A percentile compares a stretch with the other conserved stretches of the same genome.
These are phyloP conservation scores for Phocides pigmalion DNA, from an alignment of 1,140 invertebrate genomes.

Conservation along the genomic window DNA sequence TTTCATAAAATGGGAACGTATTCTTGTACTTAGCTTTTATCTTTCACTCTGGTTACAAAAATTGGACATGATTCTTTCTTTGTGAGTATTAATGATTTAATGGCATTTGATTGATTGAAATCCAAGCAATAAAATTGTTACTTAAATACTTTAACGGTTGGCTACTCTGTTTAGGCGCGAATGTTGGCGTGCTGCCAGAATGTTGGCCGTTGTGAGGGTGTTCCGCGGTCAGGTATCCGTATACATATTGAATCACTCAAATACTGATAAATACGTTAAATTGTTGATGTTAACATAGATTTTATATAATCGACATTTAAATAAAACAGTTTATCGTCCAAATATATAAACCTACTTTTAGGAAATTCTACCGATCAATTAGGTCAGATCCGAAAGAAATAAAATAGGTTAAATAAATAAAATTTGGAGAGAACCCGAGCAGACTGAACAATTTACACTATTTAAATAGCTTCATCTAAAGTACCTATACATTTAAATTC, in stretches of 20 bases:
- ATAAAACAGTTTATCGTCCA: conserved; percentile 2
- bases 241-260: conserved; percentile 22
- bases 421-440: background rate
- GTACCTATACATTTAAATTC: too few species aligned
- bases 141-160: conserved; percentile 56
- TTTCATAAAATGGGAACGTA: background rate
- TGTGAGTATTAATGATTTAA: conserved; percentile 5
- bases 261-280: conserved; percentile 5
- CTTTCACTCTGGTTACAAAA: background rate
- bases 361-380: background rate
- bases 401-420: conserved; percentile 10
- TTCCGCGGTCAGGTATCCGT: conserved; percentile 39
- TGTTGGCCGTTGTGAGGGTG: conserved; percentile 27
- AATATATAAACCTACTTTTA: conserved; percentile 5
- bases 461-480: background rate
- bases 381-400: background rate
- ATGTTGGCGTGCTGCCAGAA: conserved; percentile 14
- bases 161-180: conserved; percentile 22
- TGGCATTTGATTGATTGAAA: conserved; percentile 41
- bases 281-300: conserved; percentile 4
- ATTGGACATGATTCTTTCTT: background rate
- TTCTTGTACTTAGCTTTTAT: background rate
- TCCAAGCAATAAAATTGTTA: conserved; percentile 47
- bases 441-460: background rate
- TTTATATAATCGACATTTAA: conserved; percentile 7